Evolutionary conservation across 2,113 vertebrate genomes (phyloP).

Genomic region (Noturus placidus): DNA sequence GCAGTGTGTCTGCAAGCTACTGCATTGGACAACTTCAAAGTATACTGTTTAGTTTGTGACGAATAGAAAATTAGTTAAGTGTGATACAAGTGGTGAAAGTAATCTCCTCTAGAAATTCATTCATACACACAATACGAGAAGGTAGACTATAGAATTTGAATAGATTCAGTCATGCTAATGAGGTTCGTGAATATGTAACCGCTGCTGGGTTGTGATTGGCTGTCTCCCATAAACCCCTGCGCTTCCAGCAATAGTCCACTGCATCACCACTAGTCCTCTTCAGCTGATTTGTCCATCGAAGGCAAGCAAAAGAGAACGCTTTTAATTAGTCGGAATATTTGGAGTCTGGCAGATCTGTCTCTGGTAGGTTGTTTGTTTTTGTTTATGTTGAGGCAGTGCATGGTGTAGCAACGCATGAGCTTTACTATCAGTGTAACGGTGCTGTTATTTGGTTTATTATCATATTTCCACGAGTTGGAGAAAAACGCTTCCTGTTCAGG

Average conservation of each 20-base stretch:
- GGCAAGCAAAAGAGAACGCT: background rate
- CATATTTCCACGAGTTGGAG: background rate
- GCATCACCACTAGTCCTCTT: background rate
- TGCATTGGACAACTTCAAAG: background rate
- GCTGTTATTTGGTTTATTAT: background rate
- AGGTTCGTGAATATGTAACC: constrained; percentile 54
- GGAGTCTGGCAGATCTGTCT: constrained; percentile 20
- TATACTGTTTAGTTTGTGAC: background rate
- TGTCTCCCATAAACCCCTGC: constrained; percentile 61
- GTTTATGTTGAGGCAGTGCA: background rate
- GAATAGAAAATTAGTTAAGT: background rate
- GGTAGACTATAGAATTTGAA: background rate
- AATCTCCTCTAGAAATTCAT: background rate
- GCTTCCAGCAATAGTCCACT: constrained; percentile 1
- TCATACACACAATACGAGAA: background rate
- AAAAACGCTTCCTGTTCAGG: background rate
- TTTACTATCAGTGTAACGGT: background rate
- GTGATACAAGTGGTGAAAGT: background rate
- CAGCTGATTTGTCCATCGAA: background rate
- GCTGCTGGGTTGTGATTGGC: constrained; percentile 38
- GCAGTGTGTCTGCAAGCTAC: background rate
- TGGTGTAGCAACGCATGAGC: background rate
- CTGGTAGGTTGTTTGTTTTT: constrained; percentile 37
- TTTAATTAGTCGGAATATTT: background rate
- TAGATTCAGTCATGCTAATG: background rate